Percentiles rank a stretch among this genome's conserved stretches.
phyloP scores from a whole-genome alignment of 2,888 invertebrate species.

The Orthosia cruda region DNA sequence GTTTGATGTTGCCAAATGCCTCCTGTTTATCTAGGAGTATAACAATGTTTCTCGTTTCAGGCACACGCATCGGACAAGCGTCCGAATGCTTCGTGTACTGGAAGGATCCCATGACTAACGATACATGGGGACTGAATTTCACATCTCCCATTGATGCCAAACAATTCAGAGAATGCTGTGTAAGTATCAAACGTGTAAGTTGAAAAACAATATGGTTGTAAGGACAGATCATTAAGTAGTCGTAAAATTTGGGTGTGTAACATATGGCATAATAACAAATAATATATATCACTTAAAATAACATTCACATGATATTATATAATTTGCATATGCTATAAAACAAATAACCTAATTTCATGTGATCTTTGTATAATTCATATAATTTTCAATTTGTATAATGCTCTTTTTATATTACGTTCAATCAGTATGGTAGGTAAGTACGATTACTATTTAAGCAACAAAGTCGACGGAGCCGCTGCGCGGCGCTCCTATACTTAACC shows the following conservation, averaged over 20 bases:
- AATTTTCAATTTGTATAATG: too few relatives aligned
- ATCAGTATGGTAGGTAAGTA: too few relatives aligned
- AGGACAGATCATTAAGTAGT: not conserved
- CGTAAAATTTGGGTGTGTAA: not conserved
- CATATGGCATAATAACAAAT: too few relatives aligned
- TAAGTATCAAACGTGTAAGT: slow-evolving; percentile 92
- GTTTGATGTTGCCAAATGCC: not conserved
- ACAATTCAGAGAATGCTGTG: slow-evolving; percentile 99
- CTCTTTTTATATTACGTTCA: too few relatives aligned
- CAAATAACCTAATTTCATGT: too few relatives aligned
- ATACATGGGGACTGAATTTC: slow-evolving; percentile 99
- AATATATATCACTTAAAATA: too few relatives aligned
- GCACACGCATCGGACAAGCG: slow-evolving; percentile 99
- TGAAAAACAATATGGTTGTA: slow-evolving; percentile 18
- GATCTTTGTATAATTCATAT: too few relatives aligned
- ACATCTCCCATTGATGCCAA: slow-evolving; percentile 99
- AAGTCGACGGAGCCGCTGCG: too few relatives aligned
- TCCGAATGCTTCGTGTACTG: slow-evolving; percentile 99
- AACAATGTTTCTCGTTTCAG: slow-evolving; percentile 89
- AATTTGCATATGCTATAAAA: too few relatives aligned
- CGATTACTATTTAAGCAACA: too few relatives aligned
- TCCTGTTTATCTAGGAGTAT: not conserved
- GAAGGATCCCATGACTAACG: slow-evolving; percentile 99
- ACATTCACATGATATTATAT: too few relatives aligned
- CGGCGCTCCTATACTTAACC: too few relatives aligned